Evolutionary conservation across 2,888 invertebrate species (phyloP).

Genomic region (Iselma pallidipennis): DNA sequence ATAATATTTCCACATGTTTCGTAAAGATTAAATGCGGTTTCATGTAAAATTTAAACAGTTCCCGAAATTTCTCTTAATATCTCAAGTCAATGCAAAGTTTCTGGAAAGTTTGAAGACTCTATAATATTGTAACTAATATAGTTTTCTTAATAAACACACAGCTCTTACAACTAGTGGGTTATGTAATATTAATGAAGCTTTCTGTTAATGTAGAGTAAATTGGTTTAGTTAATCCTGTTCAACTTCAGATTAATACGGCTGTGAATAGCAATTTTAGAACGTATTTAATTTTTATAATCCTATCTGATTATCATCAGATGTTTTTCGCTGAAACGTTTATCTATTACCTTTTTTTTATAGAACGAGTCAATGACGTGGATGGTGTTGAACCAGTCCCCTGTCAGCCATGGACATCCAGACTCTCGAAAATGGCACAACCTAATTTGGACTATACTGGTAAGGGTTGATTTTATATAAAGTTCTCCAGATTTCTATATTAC

Average conservation of each 20-base stretch:
- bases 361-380: conserved; percentile 70
- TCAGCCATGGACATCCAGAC: conserved; percentile 87
- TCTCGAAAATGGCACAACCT: conserved; percentile 92
- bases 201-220: background rate
- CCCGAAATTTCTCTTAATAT: background rate
- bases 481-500: no score
- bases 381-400: conserved; percentile 74
- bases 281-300: conserved; percentile 3
- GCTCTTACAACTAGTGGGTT: background rate
- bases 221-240: conserved; percentile 1
- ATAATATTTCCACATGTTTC: conserved; percentile 8
- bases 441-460: conserved; percentile 90
- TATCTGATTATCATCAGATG: no score
- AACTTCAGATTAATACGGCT: no score
- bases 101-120: background rate
- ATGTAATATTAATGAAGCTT: background rate
- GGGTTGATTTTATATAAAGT: no score
- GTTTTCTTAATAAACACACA: background rate
- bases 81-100: conserved; percentile 3
- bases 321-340: no score
- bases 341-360: conserved; percentile 59
- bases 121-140: background rate
- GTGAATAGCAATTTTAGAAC: no score
- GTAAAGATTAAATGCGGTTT: conserved; percentile 14
- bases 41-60: conserved; percentile 12